A percentile compares a stretch with the other conserved stretches of the same genome.
phyloP scores from a whole-genome alignment of 2,888 invertebrate genomes.

The Girardia tigrina region DNA sequence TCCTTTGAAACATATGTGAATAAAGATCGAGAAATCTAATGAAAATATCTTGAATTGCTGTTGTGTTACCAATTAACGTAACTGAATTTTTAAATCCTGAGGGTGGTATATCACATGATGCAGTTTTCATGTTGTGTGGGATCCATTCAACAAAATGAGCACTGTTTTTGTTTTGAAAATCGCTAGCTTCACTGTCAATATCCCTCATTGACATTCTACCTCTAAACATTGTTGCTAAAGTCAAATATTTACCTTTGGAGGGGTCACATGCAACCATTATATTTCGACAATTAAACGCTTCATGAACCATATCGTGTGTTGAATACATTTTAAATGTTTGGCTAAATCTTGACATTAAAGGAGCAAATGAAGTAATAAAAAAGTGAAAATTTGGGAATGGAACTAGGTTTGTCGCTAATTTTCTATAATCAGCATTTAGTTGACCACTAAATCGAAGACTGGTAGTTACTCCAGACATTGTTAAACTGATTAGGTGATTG shows the following conservation, averaged over 20 bases:
- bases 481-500: constrained; percentile 2
- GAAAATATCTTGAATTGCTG: constrained; percentile 28
- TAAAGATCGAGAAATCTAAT: background rate
- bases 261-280: constrained; percentile 31
- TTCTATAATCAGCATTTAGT: constrained; percentile 33
- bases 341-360: background rate
- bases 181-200: constrained; percentile 7
- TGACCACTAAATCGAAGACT: constrained; percentile 31
- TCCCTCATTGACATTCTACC: constrained; percentile 30
- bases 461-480: constrained; percentile 33
- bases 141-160: constrained; percentile 35
- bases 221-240: constrained; percentile 26
- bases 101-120: constrained; percentile 34
- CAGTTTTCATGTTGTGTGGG: constrained; percentile 32
- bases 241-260: constrained; percentile 21
- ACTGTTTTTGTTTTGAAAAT: constrained; percentile 28
- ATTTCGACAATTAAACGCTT: constrained; percentile 26
- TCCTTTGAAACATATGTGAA: too few relatives aligned
- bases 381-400: constrained; percentile 33
- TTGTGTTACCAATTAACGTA: constrained; percentile 28
- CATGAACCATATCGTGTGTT: constrained; percentile 19
- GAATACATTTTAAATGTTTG: background rate
- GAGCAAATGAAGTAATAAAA: constrained; percentile 29
- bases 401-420: constrained; percentile 32
- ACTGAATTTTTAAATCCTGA: background rate